A percentile compares a stretch with the other conserved stretches of the same genome.
phyloP scores from a whole-genome alignment of 2,797 vertebrate species.

The Coregonus sp. region DNA sequence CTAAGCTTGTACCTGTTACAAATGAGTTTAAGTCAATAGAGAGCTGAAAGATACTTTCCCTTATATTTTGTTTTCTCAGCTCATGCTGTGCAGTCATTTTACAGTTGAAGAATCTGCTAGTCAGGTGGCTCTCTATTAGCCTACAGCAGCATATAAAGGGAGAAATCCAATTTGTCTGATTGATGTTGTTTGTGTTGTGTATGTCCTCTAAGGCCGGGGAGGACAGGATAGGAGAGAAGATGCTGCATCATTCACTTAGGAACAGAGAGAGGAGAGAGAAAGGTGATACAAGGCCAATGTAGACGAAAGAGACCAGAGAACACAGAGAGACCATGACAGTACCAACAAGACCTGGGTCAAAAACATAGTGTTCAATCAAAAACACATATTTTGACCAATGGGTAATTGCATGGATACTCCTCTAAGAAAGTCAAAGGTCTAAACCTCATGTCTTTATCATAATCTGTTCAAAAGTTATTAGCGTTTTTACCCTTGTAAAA shows the following conservation, averaged over 20 bases:
- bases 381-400: too few relatives aligned
- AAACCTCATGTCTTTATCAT: too few relatives aligned
- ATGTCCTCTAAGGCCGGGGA: not conserved
- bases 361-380: not conserved
- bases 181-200: not conserved
- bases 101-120: not conserved
- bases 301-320: too few relatives aligned
- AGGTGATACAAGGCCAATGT: too few relatives aligned
- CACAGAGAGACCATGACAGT: not conserved
- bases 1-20: not conserved
- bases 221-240: too few relatives aligned
- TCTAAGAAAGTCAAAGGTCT: too few relatives aligned
- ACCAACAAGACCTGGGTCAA: not conserved
- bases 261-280: too few relatives aligned
- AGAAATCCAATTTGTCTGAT: conserved; percentile 1
- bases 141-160: not conserved
- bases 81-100: not conserved
- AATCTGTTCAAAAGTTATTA: too few relatives aligned
- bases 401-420: too few relatives aligned
- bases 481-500: too few relatives aligned
- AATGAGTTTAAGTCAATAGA: not conserved
- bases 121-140: not conserved
- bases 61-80: not conserved
- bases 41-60: not conserved
- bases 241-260: too few relatives aligned